Evolutionary conservation across 1,140 invertebrate genomes (phyloP).

Genomic region (Solenopsis invicta): DNA sequence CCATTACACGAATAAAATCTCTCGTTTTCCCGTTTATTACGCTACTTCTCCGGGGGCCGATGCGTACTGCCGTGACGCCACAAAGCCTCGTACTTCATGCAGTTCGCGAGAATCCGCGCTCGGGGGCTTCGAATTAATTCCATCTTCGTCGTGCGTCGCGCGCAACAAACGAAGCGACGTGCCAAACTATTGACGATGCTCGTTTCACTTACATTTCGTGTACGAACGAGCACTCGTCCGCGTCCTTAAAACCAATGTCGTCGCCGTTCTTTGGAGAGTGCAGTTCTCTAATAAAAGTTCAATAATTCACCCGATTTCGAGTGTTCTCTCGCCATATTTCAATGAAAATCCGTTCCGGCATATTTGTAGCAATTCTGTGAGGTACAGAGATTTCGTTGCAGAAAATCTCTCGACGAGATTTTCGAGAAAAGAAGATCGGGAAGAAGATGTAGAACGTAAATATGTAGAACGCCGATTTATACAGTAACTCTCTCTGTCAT

Average conservation of each 20-base stretch:
- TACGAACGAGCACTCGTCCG: neutral
- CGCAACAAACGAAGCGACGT: conserved; percentile 41
- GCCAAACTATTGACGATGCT: conserved; percentile 54
- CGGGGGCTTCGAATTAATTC: conserved; percentile 58
- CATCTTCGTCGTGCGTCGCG: conserved; percentile 56
- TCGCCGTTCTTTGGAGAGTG: neutral
- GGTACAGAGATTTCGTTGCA: neutral
- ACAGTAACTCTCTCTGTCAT: neutral
- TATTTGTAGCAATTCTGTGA: conserved; percentile 7
- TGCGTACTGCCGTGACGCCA: conserved; percentile 36
- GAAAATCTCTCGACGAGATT: neutral
- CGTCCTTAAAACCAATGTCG: conserved; percentile 19
- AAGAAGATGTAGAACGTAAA: neutral
- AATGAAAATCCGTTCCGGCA: neutral
- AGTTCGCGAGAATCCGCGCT: conserved; percentile 54
- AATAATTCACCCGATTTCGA: neutral
- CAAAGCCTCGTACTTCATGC: conserved; percentile 56
- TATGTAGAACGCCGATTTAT: neutral
- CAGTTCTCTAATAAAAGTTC: conserved; percentile 7
- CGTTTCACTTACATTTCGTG: conserved; percentile 43
- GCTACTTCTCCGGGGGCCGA: conserved; percentile 24
- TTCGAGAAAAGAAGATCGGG: neutral
- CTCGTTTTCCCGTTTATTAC: conserved; percentile 43
- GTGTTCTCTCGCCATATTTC: neutral
- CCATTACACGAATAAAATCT: conserved; percentile 60